Conservation (phyloP, 2,888 invertebrate genomes). For the Stegophylla sp. region DNA sequence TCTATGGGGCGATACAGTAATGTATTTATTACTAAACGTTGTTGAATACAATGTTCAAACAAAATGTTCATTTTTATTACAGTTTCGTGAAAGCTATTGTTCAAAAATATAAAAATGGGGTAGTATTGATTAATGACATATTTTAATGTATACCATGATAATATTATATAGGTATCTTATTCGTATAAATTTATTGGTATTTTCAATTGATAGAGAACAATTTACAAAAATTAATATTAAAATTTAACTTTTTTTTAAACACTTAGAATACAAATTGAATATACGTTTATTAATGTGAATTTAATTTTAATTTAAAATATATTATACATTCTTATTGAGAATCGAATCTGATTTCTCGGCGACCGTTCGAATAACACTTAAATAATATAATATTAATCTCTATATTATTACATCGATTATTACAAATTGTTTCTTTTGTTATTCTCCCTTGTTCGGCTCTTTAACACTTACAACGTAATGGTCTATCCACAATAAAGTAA, state of each 20-base stretch:
- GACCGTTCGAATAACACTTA: background rate
- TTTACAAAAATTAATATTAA: too few relatives aligned
- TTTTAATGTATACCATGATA: background rate
- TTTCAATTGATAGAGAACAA: too few relatives aligned
- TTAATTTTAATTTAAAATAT: too few relatives aligned
- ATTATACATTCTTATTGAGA: too few relatives aligned
- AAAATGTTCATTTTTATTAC: background rate
- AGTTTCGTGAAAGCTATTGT: background rate
- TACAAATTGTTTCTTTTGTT: conserved; percentile 20
- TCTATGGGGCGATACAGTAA: too few relatives aligned
- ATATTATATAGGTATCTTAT: too few relatives aligned
- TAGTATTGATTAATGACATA: background rate
- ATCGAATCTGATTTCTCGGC: background rate
- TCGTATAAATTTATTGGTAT: background rate
- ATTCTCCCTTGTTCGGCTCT: conserved; percentile 17
- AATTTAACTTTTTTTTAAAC: too few relatives aligned
- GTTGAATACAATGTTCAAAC: too few relatives aligned
- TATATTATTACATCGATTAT: conserved; percentile 11
- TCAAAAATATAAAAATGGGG: background rate
- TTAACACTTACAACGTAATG: conserved; percentile 32
- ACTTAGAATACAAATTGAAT: too few relatives aligned
- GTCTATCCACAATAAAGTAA: conserved; percentile 7
- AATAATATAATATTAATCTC: background rate
- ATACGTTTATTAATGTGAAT: too few relatives aligned
- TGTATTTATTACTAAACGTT: too few relatives aligned